Evolutionary conservation across 2,797 vertebrate species (phyloP).

Genomic region (Oreonectes daqikongensis): DNA sequence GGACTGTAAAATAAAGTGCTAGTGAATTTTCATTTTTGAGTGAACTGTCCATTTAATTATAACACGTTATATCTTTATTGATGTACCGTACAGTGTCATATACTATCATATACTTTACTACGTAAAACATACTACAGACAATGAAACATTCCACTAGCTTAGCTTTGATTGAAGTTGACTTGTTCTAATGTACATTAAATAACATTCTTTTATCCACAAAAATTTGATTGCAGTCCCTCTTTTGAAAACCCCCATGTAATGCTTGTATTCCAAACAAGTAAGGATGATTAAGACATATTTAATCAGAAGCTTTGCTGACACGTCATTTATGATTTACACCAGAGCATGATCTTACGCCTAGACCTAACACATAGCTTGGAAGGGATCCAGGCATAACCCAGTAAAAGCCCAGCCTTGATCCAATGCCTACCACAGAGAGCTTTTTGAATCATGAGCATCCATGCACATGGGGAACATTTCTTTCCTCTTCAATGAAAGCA

Average conservation of each 20-base stretch:
- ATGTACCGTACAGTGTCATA: too few species aligned
- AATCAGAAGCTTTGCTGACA: constrained; percentile 23
- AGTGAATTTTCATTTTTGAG: too few species aligned
- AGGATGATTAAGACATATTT: neutral
- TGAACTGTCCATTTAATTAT: too few species aligned
- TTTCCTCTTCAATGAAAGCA: constrained; percentile 38
- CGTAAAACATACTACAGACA: too few species aligned
- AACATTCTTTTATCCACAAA: neutral
- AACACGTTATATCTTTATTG: too few species aligned
- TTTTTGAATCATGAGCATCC: constrained; percentile 49
- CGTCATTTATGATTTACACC: constrained; percentile 40
- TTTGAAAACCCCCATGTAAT: neutral
- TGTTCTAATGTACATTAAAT: neutral
- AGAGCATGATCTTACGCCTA: constrained; percentile 24
- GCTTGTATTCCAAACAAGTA: neutral
- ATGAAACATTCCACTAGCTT: too few species aligned
- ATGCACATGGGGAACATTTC: constrained; percentile 41
- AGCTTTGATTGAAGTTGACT: too few species aligned
- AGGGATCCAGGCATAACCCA: neutral
- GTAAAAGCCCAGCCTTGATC: constrained; percentile 39
- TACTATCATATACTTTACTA: too few species aligned
- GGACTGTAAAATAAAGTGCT: too few species aligned
- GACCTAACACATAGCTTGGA: constrained; percentile 28
- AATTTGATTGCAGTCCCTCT: neutral
- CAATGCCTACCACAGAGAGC: constrained; percentile 39